Conservation (phyloP, 2,888 invertebrate genomes). For the Aporophyla lueneburgensis region DNA sequence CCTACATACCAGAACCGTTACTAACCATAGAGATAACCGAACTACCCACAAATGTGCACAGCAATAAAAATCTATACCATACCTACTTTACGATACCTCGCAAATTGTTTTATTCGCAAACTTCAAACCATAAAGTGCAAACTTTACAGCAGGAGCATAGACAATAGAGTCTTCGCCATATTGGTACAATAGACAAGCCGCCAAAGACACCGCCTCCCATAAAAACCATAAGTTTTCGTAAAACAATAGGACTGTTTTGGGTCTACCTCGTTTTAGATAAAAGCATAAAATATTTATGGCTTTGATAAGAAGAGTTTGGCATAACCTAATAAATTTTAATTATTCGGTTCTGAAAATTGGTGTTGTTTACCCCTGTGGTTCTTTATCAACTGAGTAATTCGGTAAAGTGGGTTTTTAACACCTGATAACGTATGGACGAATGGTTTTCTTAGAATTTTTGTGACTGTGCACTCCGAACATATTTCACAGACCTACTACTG, state of each 20-base stretch:
- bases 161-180: conserved; percentile 59
- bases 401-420: conserved; percentile 11
- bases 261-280: conserved; percentile 60
- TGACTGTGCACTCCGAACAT: background rate
- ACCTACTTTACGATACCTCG: conserved; percentile 57
- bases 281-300: conserved; percentile 48
- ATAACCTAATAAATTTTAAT: conserved; percentile 47
- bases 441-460: background rate
- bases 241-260: conserved; percentile 66
- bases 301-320: conserved; percentile 52
- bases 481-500: background rate
- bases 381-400: conserved; percentile 11
- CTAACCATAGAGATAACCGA: conserved; percentile 38
- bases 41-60: conserved; percentile 45
- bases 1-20: conserved; percentile 37
- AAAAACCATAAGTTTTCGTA: conserved; percentile 61
- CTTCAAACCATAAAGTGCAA: conserved; percentile 61
- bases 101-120: conserved; percentile 69
- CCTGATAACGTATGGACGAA: conserved; percentile 2
- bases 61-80: conserved; percentile 53
- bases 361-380: conserved; percentile 29
- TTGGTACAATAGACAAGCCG: conserved; percentile 65
- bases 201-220: conserved; percentile 73
- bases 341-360: background rate
- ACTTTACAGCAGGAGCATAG: conserved; percentile 57